Evolutionary conservation across 2,113 vertebrate genomes (phyloP), one percentile per base, ranked within the genome.

Genomic region (Progne subis): DNA sequence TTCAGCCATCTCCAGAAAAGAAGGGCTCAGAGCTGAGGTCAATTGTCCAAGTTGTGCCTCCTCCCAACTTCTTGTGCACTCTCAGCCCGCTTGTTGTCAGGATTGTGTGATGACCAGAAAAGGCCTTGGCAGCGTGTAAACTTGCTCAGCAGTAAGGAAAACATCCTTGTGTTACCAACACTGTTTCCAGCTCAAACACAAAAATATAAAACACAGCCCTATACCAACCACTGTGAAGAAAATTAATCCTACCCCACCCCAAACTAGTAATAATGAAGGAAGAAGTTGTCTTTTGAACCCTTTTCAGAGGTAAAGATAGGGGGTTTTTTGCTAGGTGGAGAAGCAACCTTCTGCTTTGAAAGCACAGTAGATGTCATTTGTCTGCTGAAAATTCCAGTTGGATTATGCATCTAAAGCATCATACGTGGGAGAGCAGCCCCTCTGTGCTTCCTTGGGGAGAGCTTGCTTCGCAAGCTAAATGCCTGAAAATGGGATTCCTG

Each of bases 61-160:
- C 8, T 77, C 12, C 31, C 31, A 83, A 0, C 24, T 53, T 14
- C 69, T 53, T 34, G 47, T 18, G n/a, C 23, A 21, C 3, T 4
- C 15, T 20, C 24, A 68, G 19, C 17, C 25, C 47, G 14, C 37
- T 56, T 12, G 1, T 25, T 31, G 39, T 11, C 31, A 49, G 43
- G 49, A 29, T 14, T 24, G 19, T 39, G 11, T 39, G 32, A n/a
- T 0, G 0, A 8, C 15, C 15, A n/a, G 18, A 28, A 44, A 39
- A 84, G 11, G 18, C 44, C 32, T 65, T 57, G 28, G 9, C 13
- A 52, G 15, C 25, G 18, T 50, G 28, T 12, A 47, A 82, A 16
- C 15, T 26, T 70, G 21, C 32, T 64, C 26, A 71, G 15, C 26
- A 50, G 43, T 19, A 44, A n/a, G 6, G 11, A 71, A 64, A 71